Base-by-base conservation (phyloP, 2,888 invertebrate genomes). In the Drosophila kokeensis region DNA sequence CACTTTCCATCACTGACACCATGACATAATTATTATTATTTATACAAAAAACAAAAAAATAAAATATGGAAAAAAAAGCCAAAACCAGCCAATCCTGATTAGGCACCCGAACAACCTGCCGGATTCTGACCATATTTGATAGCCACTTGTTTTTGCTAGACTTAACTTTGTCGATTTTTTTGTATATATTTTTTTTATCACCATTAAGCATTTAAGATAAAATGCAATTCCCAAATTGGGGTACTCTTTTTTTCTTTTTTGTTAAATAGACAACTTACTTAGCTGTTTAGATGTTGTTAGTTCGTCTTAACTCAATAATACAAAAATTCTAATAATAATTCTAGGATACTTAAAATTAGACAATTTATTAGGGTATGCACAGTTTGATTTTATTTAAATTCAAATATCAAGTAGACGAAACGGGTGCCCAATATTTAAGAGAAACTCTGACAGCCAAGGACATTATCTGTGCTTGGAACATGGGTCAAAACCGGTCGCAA, bases 1-100 rank as follows among this genome's bases (percentile, higher is more conserved):
- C 83, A 84, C 87, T 87, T 89, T 86, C 83, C 81, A 84, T 76
- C 84, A 84, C 78, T 89, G 91, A 87, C 91, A 91, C 89, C 89
- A 80, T 91, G 87, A 90, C 91, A 91, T 90, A 91, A 91, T 91
- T 91, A 82, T 76, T 73, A 54, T 54, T 48, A 34, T 40, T 60
- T 34, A 64, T 49, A 30, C 42, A 57, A 24, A 32, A 30, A 53
- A n/a, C n/a, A 34, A 50, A 34, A 58, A 61, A 42, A 10, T 32
- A 52, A 38, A 38, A 60, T 30, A 45, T 8, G 4, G 15, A 29
- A 13, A 63, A 71, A n/a, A n/a, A 4, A 18, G n/a, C n/a, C 32
- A 42, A 77, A 85, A 89, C 83, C 78, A 72, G 78, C 66, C 34
- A 53, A 73, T 73, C 87, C 87, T 79, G 85, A 85, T 89, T 82